Conservation (phyloP, 2,113 vertebrate species). For the Polypterus bichir region DNA sequence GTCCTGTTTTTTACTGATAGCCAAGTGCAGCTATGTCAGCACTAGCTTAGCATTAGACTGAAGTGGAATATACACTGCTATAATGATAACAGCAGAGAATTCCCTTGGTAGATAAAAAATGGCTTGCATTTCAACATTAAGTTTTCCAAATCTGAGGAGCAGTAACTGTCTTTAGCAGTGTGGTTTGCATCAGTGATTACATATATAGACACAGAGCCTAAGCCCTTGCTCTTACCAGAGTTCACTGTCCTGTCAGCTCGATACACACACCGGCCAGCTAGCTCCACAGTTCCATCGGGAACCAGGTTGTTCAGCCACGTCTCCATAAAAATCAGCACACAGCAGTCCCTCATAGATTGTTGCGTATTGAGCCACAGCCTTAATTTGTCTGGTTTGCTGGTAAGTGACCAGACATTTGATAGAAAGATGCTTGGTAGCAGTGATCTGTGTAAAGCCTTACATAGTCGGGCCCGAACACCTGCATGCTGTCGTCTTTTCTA, state of each 20-base stretch:
- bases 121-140: slow-evolving; percentile 1
- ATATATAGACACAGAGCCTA: neutral
- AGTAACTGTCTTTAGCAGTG: slow-evolving; percentile 1
- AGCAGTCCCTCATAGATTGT: neutral
- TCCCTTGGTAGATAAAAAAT: neutral
- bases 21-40: slow-evolving; percentile 3
- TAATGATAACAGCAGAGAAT: neutral
- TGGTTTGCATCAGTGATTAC: slow-evolving; percentile 1
- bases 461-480: neutral
- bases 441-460: neutral
- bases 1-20: slow-evolving; percentile 2
- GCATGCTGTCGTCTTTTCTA: neutral
- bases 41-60: too few relatives aligned
- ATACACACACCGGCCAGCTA: neutral
- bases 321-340: neutral
- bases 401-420: slow-evolving; percentile 6
- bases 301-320: neutral
- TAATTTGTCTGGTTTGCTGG: slow-evolving; percentile 6
- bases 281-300: neutral
- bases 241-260: neutral
- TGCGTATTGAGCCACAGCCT: slow-evolving; percentile 2
- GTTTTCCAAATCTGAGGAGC: neutral
- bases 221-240: neutral
- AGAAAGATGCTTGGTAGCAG: slow-evolving; percentile 1
- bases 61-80: too few relatives aligned